Evolutionary conservation across 2,113 vertebrate genomes (phyloP).

Genomic region (Glaucidium brasilianum): DNA sequence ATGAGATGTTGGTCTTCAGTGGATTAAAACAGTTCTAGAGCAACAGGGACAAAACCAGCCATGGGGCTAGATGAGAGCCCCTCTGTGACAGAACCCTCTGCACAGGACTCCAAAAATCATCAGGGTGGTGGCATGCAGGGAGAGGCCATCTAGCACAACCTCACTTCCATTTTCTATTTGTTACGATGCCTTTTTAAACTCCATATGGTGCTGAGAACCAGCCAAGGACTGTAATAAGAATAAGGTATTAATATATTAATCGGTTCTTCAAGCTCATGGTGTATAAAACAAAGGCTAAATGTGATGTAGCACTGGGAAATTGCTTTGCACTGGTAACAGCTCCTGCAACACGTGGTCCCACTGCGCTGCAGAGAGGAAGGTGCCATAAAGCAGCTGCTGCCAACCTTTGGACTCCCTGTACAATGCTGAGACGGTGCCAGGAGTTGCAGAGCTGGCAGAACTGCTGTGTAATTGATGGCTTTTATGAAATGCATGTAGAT

Average conservation of each 20-base stretch:
- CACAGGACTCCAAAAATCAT: not conserved
- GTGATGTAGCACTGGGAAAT: not conserved
- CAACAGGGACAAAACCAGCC: not conserved
- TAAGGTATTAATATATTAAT: not conserved
- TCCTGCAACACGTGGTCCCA: accelerated
- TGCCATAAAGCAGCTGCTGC: not conserved
- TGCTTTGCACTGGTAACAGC: not conserved
- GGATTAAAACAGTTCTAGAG: not conserved
- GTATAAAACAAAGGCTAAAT: not conserved
- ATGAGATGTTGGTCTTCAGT: not conserved
- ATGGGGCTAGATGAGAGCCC: no score
- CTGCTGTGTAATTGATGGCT: not conserved
- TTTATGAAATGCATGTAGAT: not conserved
- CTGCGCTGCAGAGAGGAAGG: not conserved
- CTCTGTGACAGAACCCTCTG: not conserved
- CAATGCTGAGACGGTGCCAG: not conserved
- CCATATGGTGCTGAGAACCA: not conserved
- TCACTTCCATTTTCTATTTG: not conserved
- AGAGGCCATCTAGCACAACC: not conserved
- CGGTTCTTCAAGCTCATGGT: not conserved
- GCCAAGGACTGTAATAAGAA: not conserved
- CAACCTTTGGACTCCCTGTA: not conserved
- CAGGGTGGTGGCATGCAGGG: not conserved
- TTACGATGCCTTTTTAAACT: not conserved
- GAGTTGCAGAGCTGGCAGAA: not conserved